Conservation (phyloP, 2,113 vertebrate species). For the Cynoglossus semilaevis region DNA sequence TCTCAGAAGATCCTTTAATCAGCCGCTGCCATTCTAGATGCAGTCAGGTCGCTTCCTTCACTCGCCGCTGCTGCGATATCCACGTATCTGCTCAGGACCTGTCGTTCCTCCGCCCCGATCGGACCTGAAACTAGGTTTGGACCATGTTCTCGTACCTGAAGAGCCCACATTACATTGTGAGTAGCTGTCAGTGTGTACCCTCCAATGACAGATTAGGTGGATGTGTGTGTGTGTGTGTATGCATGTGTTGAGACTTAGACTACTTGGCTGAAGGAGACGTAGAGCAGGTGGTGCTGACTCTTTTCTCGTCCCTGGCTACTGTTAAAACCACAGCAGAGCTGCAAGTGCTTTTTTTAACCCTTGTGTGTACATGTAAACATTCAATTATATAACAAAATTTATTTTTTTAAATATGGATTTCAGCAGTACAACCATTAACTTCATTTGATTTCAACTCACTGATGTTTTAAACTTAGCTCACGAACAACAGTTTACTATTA, state of each 20-base stretch:
- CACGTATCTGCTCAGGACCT: conserved; percentile 1
- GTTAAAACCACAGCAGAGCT: neutral
- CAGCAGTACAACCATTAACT: too few relatives aligned
- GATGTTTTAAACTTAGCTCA: too few relatives aligned
- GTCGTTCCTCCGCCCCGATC: neutral
- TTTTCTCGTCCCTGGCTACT: conserved; percentile 1
- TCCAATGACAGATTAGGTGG: neutral
- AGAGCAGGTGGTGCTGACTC: conserved; percentile 37
- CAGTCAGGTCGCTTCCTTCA: conserved; percentile 10
- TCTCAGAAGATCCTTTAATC: conserved; percentile 69
- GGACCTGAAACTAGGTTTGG: neutral
- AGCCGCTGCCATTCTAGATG: conserved; percentile 6
- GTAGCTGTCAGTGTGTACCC: conserved; percentile 19
- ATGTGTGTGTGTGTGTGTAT: neutral
- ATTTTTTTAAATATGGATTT: too few relatives aligned
- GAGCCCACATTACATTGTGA: conserved; percentile 68
- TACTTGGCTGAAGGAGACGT: conserved; percentile 46
- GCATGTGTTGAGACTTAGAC: conserved; percentile 24
- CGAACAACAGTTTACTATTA: too few relatives aligned
- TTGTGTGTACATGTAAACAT: too few relatives aligned
- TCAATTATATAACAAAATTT: too few relatives aligned
- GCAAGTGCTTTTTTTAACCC: too few relatives aligned
- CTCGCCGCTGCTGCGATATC: neutral
- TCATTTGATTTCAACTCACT: too few relatives aligned
- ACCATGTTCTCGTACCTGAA: conserved; percentile 72